Percentiles rank a stretch among this genome's conserved stretches.
These are phyloP conservation scores for Aethina tumida DNA, from an alignment of 1,140 invertebrate species.

Conservation along the genomic window DNA sequence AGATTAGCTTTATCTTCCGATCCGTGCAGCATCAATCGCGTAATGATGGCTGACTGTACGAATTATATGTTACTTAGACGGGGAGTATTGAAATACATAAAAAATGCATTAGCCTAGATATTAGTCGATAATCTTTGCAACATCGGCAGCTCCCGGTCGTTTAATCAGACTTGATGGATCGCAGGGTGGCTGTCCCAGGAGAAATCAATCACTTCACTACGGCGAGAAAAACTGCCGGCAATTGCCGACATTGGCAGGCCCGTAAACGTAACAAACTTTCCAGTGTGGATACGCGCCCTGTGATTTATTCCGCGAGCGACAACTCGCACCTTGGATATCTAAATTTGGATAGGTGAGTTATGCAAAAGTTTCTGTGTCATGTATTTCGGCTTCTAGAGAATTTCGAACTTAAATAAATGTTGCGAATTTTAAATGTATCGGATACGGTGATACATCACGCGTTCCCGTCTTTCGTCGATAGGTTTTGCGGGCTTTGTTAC, in stretches of 20 bases:
- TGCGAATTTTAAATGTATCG: too few species aligned
- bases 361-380: too few species aligned
- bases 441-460: too few species aligned
- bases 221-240: constrained; percentile 31
- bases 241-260: constrained; percentile 20
- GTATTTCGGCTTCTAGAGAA: too few species aligned
- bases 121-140: constrained; percentile 28
- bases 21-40: too few species aligned
- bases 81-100: constrained; percentile 20
- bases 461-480: too few species aligned
- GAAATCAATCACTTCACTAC: constrained; percentile 31
- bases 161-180: constrained; percentile 32
- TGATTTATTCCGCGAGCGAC: constrained; percentile 20
- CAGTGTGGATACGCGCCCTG: not conserved
- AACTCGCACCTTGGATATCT: not conserved
- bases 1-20: too few species aligned
- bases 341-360: not conserved
- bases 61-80: too few species aligned
- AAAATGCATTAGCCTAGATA: constrained; percentile 30
- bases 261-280: constrained; percentile 10
- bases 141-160: constrained; percentile 22
- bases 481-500: too few species aligned
- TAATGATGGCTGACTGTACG: too few species aligned
- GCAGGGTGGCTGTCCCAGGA: constrained; percentile 25
- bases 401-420: too few species aligned